Base-by-base conservation (phyloP, 2,113 vertebrate species). In the Proteles cristata region DNA sequence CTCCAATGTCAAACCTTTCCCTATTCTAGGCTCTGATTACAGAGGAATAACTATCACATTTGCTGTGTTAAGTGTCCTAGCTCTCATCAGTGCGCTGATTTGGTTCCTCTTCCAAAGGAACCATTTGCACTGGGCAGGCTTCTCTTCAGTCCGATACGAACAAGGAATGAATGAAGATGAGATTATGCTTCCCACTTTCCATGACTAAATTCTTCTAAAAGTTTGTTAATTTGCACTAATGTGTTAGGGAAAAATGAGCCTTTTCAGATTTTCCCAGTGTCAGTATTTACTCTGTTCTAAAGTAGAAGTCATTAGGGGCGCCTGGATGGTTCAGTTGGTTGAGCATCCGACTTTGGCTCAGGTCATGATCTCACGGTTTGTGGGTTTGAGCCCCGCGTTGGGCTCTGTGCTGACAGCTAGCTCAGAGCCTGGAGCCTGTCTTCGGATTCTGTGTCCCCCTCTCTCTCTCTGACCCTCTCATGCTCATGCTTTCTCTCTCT, bases 141-240 rank as follows among this genome's bases (percentile, higher is more conserved):
- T 98, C 87, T 98, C 98, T 58, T 95, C 99, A 1, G 98, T 99
- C 35, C 99, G 99, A 74, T 99, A 99, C 90, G 98, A 99, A 95
- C 99, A 99, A 96, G 99, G 99, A 84, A 97, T 98, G 12, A 99
- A 99, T 17, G 99, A 99, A 33, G 98, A 98, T 0, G 99, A 99
- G 97, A 98, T 98, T 69, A 90, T 97, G 97, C 97, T 98, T 90
- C 97, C 98, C 86, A 91, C 97, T 33, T 97, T 98, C 85, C 88
- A 81, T 26, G 97, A 98, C 68, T 98, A 93, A 97, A 80, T 83
- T 88, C 19, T 93, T 77, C 79, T 55, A 68, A 73, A 96, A 81
- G 66, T 92, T 84, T 95, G 45, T 61, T 93, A 11, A 87, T 63
- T 97, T 97, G 95, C 93, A 96, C 88, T 88, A 86, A 77, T 31